Evolutionary conservation across 1,140 invertebrate species (phyloP).

Genomic region (Ostrea denselamellosa): DNA sequence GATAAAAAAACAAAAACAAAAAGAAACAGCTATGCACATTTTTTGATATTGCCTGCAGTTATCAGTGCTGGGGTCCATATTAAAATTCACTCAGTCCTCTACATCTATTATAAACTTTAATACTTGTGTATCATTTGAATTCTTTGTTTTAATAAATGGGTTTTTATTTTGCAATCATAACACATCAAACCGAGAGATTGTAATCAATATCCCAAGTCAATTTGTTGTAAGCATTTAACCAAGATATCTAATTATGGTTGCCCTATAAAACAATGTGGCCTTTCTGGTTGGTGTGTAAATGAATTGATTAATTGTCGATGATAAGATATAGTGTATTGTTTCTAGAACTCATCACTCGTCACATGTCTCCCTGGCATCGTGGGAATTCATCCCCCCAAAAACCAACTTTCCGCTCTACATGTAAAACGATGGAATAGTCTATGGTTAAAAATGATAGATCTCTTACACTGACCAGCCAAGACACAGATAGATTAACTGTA

Average conservation of each 20-base stretch:
- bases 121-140: not conserved
- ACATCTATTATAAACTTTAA: not conserved
- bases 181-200: conserved; percentile 3
- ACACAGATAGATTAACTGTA: too few relatives aligned
- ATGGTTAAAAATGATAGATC: not conserved
- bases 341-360: conserved; percentile 8
- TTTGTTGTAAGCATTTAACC: not conserved
- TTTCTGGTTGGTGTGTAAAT: conserved; percentile 26
- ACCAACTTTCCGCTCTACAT: not conserved
- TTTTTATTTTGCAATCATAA: conserved; percentile 29
- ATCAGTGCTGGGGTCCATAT: conserved; percentile 1
- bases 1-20: not conserved
- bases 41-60: not conserved
- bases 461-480: too few relatives aligned
- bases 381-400: not conserved
- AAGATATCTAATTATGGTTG: not conserved
- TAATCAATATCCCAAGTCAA: conserved; percentile 20
- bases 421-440: not conserved
- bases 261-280: conserved; percentile 15
- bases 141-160: conserved; percentile 32
- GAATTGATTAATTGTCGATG: conserved; percentile 32
- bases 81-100: not conserved
- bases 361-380: not conserved
- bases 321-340: conserved; percentile 5
- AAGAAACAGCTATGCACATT: not conserved